A percentile compares a stretch with the other conserved stretches of the same genome.
Evolutionary conservation across 2,113 vertebrate genomes (phyloP).

Genomic region (Cathartes aura): DNA sequence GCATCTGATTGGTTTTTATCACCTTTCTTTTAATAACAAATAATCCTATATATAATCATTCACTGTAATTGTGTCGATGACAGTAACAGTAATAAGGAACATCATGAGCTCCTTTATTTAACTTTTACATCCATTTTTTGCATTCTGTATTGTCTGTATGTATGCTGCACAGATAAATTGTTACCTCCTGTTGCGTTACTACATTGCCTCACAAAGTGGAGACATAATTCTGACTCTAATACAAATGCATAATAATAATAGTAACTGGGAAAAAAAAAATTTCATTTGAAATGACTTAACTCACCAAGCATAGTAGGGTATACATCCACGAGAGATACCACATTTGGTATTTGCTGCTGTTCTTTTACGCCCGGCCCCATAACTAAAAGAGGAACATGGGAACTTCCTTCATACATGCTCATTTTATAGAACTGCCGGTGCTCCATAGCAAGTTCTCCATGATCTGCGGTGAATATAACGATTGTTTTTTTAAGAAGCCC

Average conservation of each 20-base stretch:
- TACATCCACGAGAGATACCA: conserved; percentile 94
- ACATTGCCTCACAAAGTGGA: not conserved
- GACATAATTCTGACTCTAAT: not conserved
- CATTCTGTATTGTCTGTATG: not conserved
- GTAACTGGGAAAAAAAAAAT: not conserved
- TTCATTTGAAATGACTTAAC: not conserved
- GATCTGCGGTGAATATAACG: conserved; percentile 91
- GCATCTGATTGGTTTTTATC: not conserved
- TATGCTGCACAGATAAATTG: not conserved
- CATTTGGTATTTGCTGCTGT: conserved; percentile 74
- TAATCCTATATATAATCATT: not conserved
- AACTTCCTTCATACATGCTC: conserved; percentile 98
- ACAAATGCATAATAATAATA: not conserved
- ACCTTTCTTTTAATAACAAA: not conserved
- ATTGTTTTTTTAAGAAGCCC: conserved; percentile 85
- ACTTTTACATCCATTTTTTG: not conserved
- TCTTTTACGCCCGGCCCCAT: conserved; percentile 86
- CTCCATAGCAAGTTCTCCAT: conserved; percentile 96
- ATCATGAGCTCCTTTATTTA: not conserved
- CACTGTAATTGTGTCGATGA: not conserved
- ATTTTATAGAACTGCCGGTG: conserved; percentile 98
- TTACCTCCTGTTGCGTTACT: not conserved
- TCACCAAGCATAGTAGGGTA: conserved; percentile 93
- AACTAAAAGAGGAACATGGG: conserved; percentile 88
- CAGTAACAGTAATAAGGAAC: not conserved